A percentile compares a stretch with the other conserved stretches of the same genome.
phyloP scores from a whole-genome alignment of 2,113 vertebrate species.

The Guaruba guarouba region DNA sequence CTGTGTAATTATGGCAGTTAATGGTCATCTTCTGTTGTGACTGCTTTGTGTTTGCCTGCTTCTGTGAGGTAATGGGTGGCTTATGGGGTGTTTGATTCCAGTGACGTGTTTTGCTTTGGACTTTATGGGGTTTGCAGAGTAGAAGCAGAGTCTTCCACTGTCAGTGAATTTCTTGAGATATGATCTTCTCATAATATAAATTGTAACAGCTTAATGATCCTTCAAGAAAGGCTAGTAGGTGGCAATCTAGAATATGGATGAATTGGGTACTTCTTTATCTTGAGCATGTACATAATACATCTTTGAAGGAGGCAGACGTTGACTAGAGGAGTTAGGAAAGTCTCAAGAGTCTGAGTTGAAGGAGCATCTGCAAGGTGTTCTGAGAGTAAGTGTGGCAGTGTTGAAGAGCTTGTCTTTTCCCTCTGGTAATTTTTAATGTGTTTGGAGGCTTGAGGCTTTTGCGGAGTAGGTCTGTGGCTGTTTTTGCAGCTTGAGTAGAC shows the following conservation, averaged over 20 bases:
- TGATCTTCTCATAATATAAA: not conserved
- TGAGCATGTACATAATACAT: not conserved
- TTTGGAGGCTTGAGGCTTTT: not conserved
- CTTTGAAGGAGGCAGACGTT: not conserved
- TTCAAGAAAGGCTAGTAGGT: not conserved
- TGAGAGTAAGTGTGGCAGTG: not conserved
- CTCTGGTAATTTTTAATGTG: not conserved
- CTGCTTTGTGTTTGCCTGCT: not conserved
- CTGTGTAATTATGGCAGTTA: not conserved
- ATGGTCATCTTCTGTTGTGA: not conserved
- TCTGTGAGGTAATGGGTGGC: not conserved
- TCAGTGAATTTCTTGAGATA: not conserved
- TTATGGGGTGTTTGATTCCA: not conserved
- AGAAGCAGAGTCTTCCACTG: not conserved
- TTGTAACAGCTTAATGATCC: not conserved
- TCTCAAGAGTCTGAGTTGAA: not conserved
- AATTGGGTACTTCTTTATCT: accelerated
- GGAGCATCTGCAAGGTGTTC: not conserved
- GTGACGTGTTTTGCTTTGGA: not conserved
- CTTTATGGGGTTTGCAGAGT: not conserved
- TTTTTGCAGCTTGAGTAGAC: not conserved
- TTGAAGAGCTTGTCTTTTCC: not conserved
- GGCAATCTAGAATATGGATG: not conserved
- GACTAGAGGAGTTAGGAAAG: not conserved
- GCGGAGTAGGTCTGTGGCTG: not conserved